Evolutionary conservation across 2,888 invertebrate species (phyloP), one percentile per base, ranked within the genome.

Genomic region (Labia minor): DNA sequence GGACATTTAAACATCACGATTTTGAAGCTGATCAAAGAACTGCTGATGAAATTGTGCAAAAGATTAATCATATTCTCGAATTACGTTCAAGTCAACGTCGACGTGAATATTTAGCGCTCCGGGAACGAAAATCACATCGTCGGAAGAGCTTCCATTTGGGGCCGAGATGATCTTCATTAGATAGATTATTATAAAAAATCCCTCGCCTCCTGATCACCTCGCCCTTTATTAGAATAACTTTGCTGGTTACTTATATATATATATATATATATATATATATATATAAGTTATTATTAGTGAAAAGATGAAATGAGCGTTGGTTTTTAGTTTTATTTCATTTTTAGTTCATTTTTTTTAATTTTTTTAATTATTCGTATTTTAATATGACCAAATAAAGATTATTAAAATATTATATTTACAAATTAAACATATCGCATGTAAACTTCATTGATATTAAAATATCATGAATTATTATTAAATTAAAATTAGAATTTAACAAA

Each of bases 31-130:
- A 92, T 70, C 82, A 84, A 63, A 81, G 81, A 1, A 84, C 83
- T 1, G 92, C 91, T 0, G 85, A 86, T 71, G 91, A 92, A 77
- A 93, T 95, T 64, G 89, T 92, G 0, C 86, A 88, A 70, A 94
- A 95, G 80, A 84, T 95, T 11, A 91, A 90, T 77, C 86, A 90
- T 68, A 94, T 95, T 70, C 78, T 95, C 69, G 90, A 93, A 74
- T 80, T 94, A 72, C 82, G 89, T 70, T 87, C 89, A 65, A 92
- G 91, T 75, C 83, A 85, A 2, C 87, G 88, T 69, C 81, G 92
- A 63, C 87, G 90, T 71, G 92, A 93, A 75, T 95, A 92, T 78
- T 81, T 92, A 71, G 85, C 87, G 62, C 82, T 86, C 65, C 85
- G 86, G 75, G 90, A 90, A 74, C 84, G 84, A 71, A 90, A 88